Percentiles rank a stretch among this genome's conserved stretches.
phyloP scores from a whole-genome alignment of 2,888 invertebrate genomes.

The Lasioglossum villosulum region DNA sequence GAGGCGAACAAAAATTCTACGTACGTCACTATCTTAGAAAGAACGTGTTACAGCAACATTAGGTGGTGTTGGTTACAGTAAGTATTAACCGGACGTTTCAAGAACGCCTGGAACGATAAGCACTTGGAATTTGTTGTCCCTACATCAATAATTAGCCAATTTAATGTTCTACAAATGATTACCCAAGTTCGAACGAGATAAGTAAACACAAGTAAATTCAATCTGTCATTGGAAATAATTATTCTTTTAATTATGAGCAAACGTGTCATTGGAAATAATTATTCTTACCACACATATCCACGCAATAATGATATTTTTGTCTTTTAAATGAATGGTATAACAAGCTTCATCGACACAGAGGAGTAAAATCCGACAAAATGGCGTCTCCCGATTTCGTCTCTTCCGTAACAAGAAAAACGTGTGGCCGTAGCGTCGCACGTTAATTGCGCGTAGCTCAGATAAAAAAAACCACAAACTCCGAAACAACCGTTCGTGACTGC shows the following conservation, averaged over 20 bases:
- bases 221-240: neutral
- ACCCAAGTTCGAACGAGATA: neutral
- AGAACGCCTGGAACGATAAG: neutral
- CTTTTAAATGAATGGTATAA: too few relatives aligned
- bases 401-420: neutral
- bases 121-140: neutral
- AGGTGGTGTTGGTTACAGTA: too few relatives aligned
- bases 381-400: neutral
- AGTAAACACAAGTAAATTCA: too few relatives aligned
- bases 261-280: neutral
- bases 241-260: too few relatives aligned
- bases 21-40: neutral
- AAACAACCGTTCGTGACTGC: neutral
- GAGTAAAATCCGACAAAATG: neutral
- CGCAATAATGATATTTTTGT: too few relatives aligned
- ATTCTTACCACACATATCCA: too few relatives aligned
- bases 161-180: neutral
- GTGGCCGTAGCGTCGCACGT: too few relatives aligned
- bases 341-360: neutral
- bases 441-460: too few relatives aligned
- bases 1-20: neutral
- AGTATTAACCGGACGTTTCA: neutral
- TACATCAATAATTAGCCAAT: too few relatives aligned
- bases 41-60: neutral
- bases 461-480: too few relatives aligned